Evolutionary conservation across 2,113 vertebrate species (phyloP), one percentile per base, ranked within the genome.

Genomic region (Ciconia stormi): DNA sequence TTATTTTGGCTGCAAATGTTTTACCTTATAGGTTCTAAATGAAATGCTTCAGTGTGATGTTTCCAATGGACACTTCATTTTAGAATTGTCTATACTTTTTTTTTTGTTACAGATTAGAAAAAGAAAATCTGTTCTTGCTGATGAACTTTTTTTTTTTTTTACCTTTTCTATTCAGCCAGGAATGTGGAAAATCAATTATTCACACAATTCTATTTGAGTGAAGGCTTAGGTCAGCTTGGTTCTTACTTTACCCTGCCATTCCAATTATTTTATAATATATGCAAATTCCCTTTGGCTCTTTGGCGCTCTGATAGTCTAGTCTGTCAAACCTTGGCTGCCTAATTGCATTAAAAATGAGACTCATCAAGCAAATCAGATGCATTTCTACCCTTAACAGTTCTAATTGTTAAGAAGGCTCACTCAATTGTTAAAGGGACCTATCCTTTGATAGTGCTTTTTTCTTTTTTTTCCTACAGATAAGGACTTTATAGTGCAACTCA

Each of bases 251-350:
- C 23, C 59, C 50, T 86, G 71, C 87, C 89, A 80, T 87, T 96
- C 84, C 84, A 97, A 97, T 97, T 95, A 96, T 95, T 96, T 96
- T 93, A 58, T 95, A 97, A 96, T 93, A 82, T 78, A 97, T 97
- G 95, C 89, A 97, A 94, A 97, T 97, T 97, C 87, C 93, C 89
- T 73, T 94, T 97, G 95, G 95, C 93, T 89, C 80, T 95, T 92
- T 92, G 86, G 94, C 65, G 61, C 73, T 94, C 66, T 94, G 50
- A 66, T 93, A 90, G 84, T 93, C 87, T 91, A 88, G 73, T 55
- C 93, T 97, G 94, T 97, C 87, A 97, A 96, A 93, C 80, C 74
- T 95, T 93, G 87, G 84, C 73, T 96, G 93, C 74, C 71, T 97
- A 96, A 97, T 96, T 95, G 71, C 87, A 95, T 95, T 96, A 94